Evolutionary conservation across 2,888 invertebrate genomes (phyloP).

Genomic region (Cotesia congregata): DNA sequence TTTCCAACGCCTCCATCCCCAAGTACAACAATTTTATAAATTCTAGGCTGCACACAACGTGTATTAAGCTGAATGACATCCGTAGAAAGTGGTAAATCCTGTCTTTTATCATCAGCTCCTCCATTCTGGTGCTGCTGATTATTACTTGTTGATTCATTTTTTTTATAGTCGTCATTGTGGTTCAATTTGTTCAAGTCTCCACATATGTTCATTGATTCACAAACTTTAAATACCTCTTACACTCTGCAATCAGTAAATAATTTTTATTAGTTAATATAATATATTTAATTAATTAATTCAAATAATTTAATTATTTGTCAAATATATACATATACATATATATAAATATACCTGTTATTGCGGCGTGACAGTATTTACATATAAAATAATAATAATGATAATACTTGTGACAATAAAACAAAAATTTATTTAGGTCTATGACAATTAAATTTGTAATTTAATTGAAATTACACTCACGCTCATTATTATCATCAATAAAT

Average conservation of each 20-base stretch:
- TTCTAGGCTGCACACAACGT: slow-evolving; percentile 77
- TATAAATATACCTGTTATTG: not conserved
- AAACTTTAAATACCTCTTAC: not conserved
- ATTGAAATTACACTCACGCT: not conserved
- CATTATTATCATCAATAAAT: not conserved
- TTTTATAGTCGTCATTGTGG: not conserved
- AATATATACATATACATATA: no score
- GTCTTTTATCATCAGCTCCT: not conserved
- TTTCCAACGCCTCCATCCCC: slow-evolving; percentile 95
- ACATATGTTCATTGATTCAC: not conserved
- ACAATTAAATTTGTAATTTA: not conserved
- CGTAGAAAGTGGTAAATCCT: not conserved
- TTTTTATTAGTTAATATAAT: not conserved
- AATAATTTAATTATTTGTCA: not conserved
- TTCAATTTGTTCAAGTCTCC: not conserved
- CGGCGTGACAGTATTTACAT: not conserved
- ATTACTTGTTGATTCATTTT: not conserved
- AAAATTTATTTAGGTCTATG: not conserved
- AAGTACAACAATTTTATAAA: slow-evolving; percentile 91
- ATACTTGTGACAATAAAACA: not conserved
- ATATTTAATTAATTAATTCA: not conserved
- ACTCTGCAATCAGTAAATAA: not conserved
- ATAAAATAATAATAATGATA: slow-evolving; percentile 1
- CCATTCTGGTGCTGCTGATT: not conserved
- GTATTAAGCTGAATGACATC: not conserved